Conservation (phyloP, 92 coral and sea anemone genomes). For the Blastomussa wellsi region DNA sequence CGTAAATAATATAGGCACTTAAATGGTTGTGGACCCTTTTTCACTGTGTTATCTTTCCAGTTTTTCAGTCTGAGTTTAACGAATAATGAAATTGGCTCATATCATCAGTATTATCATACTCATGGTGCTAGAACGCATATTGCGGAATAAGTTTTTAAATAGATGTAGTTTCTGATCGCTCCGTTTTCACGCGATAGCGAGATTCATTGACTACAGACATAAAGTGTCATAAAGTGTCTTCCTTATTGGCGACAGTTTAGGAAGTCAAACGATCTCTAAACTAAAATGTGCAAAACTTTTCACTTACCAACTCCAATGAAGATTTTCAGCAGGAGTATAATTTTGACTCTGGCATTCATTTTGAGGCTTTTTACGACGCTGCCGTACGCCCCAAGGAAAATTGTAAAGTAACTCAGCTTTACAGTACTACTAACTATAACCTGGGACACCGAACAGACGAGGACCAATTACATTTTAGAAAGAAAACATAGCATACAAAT, state of each 20-base stretch:
- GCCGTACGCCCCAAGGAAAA: not conserved
- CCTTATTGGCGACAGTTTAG: not conserved
- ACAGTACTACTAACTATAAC: not conserved
- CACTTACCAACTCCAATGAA: constrained; percentile 1
- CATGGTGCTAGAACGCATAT: too few species aligned
- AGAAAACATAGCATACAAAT: not conserved
- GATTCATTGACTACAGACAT: too few species aligned
- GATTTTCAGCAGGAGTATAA: not conserved
- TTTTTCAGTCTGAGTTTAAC: too few species aligned
- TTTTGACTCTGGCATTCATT: not conserved
- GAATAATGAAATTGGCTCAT: too few species aligned
- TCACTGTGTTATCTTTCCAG: too few species aligned
- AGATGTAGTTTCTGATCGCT: too few species aligned
- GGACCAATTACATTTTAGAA: not conserved
- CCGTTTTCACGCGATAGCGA: too few species aligned
- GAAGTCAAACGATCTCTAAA: not conserved
- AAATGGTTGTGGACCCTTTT: too few species aligned
- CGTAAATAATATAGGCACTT: not conserved
- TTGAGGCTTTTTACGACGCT: not conserved
- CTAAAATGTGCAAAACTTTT: not conserved
- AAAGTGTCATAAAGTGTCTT: too few species aligned
- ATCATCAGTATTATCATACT: too few species aligned
- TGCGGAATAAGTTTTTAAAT: too few species aligned
- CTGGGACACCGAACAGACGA: not conserved
- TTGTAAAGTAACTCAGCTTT: not conserved